phyloP scores from a whole-genome alignment of 2,888 invertebrate species.

The Aplocera efformata region DNA sequence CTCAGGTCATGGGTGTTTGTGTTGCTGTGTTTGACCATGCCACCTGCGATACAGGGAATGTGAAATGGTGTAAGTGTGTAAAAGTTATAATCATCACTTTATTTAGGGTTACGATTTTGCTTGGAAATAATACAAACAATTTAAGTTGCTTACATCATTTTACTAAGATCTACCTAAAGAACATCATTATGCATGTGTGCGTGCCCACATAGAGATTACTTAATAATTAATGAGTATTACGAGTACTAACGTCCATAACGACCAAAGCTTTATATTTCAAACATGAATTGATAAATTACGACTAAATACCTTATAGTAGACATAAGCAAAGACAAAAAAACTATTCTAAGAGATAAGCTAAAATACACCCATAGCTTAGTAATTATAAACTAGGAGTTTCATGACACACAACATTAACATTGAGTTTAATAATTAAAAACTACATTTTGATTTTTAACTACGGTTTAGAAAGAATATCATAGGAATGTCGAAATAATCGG shows the following conservation, averaged over 20 bases:
- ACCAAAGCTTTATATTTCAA: constrained; percentile 41
- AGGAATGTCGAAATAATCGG: constrained; percentile 16
- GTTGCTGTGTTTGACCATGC: too few relatives aligned
- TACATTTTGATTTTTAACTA: constrained; percentile 14
- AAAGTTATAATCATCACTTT: too few relatives aligned
- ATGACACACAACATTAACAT: constrained; percentile 48
- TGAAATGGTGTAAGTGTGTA: too few relatives aligned
- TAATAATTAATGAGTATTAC: constrained; percentile 73
- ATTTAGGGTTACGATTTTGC: too few relatives aligned
- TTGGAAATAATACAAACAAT: too few relatives aligned
- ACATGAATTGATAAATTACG: constrained; percentile 62
- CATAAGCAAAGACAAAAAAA: constrained; percentile 28
- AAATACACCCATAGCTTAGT: constrained; percentile 19
- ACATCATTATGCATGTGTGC: constrained; percentile 51
- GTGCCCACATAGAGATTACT: constrained; percentile 46
- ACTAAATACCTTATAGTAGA: constrained; percentile 29
- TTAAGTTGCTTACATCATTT: constrained; percentile 34
- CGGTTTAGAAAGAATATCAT: constrained; percentile 4
- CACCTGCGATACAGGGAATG: too few relatives aligned
- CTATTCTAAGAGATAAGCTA: constrained; percentile 28
- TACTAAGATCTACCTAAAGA: constrained; percentile 27
- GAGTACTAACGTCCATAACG: constrained; percentile 55
- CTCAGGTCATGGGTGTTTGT: too few relatives aligned
- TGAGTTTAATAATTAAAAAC: constrained; percentile 29
- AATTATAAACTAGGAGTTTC: constrained; percentile 42